These are phyloP conservation scores for Myotis pilosus DNA, from an alignment of 2,797 vertebrate species.

Conservation along the genomic window DNA sequence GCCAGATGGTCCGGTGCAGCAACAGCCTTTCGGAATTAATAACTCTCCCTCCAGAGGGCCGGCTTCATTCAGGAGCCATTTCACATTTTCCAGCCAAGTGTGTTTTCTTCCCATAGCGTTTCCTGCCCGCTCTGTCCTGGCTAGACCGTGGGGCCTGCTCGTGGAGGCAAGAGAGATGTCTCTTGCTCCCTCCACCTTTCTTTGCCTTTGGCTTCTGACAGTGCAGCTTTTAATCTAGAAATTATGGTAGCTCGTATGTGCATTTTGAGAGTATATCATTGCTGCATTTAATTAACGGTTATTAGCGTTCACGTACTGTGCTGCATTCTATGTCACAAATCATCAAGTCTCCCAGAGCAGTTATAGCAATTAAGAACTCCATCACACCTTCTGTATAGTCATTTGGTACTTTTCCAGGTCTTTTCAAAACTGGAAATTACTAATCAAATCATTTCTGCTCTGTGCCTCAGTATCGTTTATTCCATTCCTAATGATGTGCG, in stretches of 20 bases:
- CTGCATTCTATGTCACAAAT: conserved; percentile 98
- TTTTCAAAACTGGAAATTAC: conserved; percentile 95
- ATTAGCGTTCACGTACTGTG: conserved; percentile 95
- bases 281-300: conserved; percentile 99
- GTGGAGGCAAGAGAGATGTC: conserved; percentile 49
- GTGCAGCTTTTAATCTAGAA: conserved; percentile 92
- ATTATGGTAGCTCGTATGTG: conserved; percentile 90
- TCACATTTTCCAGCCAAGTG: conserved; percentile 77
- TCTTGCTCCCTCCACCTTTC: conserved; percentile 73
- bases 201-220: conserved; percentile 84
- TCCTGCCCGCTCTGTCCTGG: conserved; percentile 72
- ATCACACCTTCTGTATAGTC: conserved; percentile 94
- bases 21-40: conserved; percentile 88
- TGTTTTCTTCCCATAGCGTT: conserved; percentile 51
- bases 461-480: conserved; percentile 93
- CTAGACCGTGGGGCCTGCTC: conserved; percentile 69
- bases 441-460: conserved; percentile 99
- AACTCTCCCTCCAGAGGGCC: conserved; percentile 84
- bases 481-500: conserved; percentile 92
- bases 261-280: conserved; percentile 92
- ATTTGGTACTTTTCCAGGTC: conserved; percentile 96
- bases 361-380: conserved; percentile 98
- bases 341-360: conserved; percentile 97
- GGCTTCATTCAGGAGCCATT: conserved; percentile 81
- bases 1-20: conserved; percentile 87